phyloP scores from a whole-genome alignment of 2,797 vertebrate species.

The Helostoma temminkii region DNA sequence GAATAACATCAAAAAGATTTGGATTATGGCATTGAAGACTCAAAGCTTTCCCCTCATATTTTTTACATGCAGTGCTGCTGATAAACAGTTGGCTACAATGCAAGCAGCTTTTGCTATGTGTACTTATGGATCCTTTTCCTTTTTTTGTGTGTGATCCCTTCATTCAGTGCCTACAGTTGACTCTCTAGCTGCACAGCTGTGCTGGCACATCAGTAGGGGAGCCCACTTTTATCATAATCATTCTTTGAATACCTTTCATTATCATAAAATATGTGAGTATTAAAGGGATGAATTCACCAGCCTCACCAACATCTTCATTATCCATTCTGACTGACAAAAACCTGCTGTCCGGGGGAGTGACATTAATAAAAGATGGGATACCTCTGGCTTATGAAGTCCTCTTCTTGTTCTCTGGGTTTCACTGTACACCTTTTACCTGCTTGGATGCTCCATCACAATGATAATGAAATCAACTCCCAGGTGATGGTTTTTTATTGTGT shows the following conservation, averaged over 20 bases:
- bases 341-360: constrained; percentile 74
- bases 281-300: constrained; percentile 76
- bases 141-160: constrained; percentile 70
- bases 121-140: constrained; percentile 62
- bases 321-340: constrained; percentile 82
- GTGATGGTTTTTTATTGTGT: constrained; percentile 50
- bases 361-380: constrained; percentile 82
- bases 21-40: constrained; percentile 64
- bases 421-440: constrained; percentile 91
- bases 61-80: constrained; percentile 44
- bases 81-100: constrained; percentile 45
- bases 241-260: constrained; percentile 84
- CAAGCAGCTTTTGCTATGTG: constrained; percentile 60
- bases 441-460: constrained; percentile 62
- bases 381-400: constrained; percentile 92
- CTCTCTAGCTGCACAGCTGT: constrained; percentile 70
- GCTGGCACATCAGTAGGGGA: constrained; percentile 75
- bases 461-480: constrained; percentile 62
- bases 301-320: constrained; percentile 80
- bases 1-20: constrained; percentile 64
- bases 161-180: constrained; percentile 67
- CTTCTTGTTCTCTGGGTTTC: constrained; percentile 86
- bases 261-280: constrained; percentile 84
- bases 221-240: constrained; percentile 79
- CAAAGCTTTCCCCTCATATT: constrained; percentile 55